Base-by-base conservation (phyloP, 2,113 vertebrate genomes). In the Tragulus kanchil region DNA sequence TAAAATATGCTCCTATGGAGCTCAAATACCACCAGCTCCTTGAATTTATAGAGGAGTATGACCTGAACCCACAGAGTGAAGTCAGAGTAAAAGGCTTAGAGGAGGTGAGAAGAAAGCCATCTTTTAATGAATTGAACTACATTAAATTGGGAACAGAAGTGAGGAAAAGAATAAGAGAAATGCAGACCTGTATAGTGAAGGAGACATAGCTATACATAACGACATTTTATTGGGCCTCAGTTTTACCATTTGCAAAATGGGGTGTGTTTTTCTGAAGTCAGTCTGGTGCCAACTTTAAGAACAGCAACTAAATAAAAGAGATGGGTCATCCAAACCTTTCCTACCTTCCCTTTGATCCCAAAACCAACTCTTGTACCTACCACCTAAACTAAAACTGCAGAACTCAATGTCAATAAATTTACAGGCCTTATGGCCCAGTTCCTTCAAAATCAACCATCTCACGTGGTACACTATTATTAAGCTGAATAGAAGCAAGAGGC, bases 361-460 rank as follows among this genome's bases (percentile, higher is more conserved):
- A 17, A 94, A 75, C 26, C 94, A 85, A 52, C n/a, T 88, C 36
- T 28, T 78, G n/a, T 71, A 64, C 36, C 52, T 85, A 61, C 13
- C 11, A 78, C 56, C 73, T 86, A 81, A 42, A 92, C 65, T 15
- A 92, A 95, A 96, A 52, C 31, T 67, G 77, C 25, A 65, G 28
- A 96, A 92, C 26, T 87, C 77, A 88, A 93, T 10, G 12, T 56
- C 64, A 91, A 42, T 85, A 64, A 83, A 75, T 64, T 83, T 45
- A 81, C 15, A 85, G 71, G 50, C 28, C 28, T 42, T 48, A 59
- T 11, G 91, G 21, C 56, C 26, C 16, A 85, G 28, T 3, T 26
- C 58, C 50, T 89, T 89, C 67, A 95, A 93, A 97, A 73, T 59
- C 86, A 89, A 93, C 45, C 50, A 61, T 69, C 25, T 64, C 62